Evolutionary conservation across 2,113 vertebrate species (phyloP), one percentile per base, ranked within the genome.

Genomic region (Pygoscelis adeliae): DNA sequence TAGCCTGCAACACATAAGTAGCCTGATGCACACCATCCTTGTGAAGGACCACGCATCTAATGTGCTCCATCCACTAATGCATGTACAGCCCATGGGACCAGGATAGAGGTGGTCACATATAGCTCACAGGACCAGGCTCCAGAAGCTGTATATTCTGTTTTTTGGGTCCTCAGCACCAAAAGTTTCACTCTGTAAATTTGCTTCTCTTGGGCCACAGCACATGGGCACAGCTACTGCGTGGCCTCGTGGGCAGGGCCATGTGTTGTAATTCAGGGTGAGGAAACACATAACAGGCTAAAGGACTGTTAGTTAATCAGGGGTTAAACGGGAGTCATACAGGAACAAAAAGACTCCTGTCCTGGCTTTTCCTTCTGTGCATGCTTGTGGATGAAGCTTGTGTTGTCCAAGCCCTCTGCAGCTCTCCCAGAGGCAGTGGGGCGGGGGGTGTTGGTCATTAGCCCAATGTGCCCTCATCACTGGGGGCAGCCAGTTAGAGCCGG

Each of bases 1-100:
- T 19, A 90, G 52, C 61, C 65, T 12, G 1, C 22, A 18, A 30
- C 1, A 0, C 0, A 1, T 3, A 4, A 72, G n/a, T 19, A 90
- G 52, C 61, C 65, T 12, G 1, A 49, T 0, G 36, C 7, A 14
- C 0, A 1, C 7, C 4, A 1, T 15, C 20, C 26, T 26, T 4
- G 11, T 2, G 46, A 62, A 66, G 62, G 36, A 83, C 19, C 36
- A 16, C 0, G 0, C 46, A 25, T 15, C 17, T 30, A 10, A 7
- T 3, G 36, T 23, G 26, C 42, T 79, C 38, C 52, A 34, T 30
- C 25, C 22, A 3, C 50, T 15, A 29, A 72, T 7, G 18, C 30
- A 19, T 0, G 0, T 10, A 38, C 12, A 58, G 59, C 22, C 36
- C 46, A 3, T 1, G 9, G 25, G 13, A 38, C 7, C 27, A 20